Evolutionary conservation across 2,888 invertebrate species (phyloP), one percentile per base, ranked within the genome.

Genomic region (Pandemis cinnamomeana): DNA sequence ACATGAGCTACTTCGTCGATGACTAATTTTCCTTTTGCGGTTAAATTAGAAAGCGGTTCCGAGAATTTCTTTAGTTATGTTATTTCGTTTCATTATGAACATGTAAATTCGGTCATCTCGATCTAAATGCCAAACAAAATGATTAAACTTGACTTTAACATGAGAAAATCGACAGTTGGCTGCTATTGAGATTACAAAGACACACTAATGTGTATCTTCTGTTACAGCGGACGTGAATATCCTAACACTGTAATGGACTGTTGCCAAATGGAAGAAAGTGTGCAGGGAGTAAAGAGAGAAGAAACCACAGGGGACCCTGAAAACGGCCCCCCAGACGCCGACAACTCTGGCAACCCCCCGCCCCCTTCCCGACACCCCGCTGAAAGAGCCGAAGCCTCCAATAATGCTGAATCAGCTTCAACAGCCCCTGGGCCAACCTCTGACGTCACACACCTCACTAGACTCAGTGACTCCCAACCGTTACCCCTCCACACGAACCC

Each of bases 161-260:
- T 36, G 27, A 4, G 27, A 46, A 46, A 5, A 1, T 11, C 11
- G 46, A 4, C 11, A 10, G 11, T 11, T 11, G 6, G n/a, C 5
- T 51, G 51, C 13, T 13, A 11, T 48, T 13, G n/a, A 15, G n/a
- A 51, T 51, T 15, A 7, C n/a, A 15, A 46, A n/a, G 6, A 36
- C 15, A 62, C 13, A 60, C 13, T 72, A 75, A 72, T 11, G 15
- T 58, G 41, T 15, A 71, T 5, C 66, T 75, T 77, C 68, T 44
- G 77, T 95, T 95, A 60, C 95, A 98, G 98, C 91, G 97, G 97
- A 46, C 95, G 97, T 70, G 99, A 99, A 91, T 97, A 97, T 84
- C 97, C 97, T 82, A 97, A 98, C 87, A 95, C 98, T 70, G 97
- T 99, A 66, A 97, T 99, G 97, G 99, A 99, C 91, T 97, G 97